Base-by-base conservation (phyloP, 2,797 vertebrate species). In the Fistularia tabacaria region DNA sequence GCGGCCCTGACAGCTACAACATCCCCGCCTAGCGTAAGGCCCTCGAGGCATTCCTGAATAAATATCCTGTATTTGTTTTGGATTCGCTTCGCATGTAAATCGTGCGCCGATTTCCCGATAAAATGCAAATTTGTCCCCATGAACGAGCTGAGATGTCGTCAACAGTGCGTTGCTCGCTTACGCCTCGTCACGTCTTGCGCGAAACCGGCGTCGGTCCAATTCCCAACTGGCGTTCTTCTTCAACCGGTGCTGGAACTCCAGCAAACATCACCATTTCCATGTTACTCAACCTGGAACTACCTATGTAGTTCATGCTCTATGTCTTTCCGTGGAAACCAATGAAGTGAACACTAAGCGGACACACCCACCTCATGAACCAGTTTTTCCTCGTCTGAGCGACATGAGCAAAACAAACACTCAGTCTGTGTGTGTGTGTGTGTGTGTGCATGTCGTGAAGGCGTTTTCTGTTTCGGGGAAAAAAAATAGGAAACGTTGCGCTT, bases 351-450 rank as follows among this genome's bases (percentile, higher is more conserved):
- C 46, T 46, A 54, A 76, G 10, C 49, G 79, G 76, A 81, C 83
- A 88, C 85, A 87, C 88, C 86, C 87, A 73, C 73, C 64, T 69
- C 71, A 80, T 83, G 77, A 87, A 73, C 74, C 77, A 82, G 74
- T 87, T 89, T 90, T 90, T 88, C 87, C 88, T 57, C 75, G 61
- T 67, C 66, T 85, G 84, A 81, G 79, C 83, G 77, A 83, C 81
- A 87, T 85, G 55, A 73, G 80, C 54, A 87, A 73, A 59, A 88
- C 84, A 89, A 88, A 88, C 83, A 83, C 54, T 54, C 81, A 67
- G 71, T 71, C 72, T 86, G 86, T 13, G 36, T 69, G 71, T 73
- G 72, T 87, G 85, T 69, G 71, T 71, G 74, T 87, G 84, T 84
- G 58, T 52, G 74, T 54, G 49, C 8, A 47, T 71, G 54, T 71